phyloP scores from a whole-genome alignment of 2,888 invertebrate genomes.

The Leuctra nigra region DNA sequence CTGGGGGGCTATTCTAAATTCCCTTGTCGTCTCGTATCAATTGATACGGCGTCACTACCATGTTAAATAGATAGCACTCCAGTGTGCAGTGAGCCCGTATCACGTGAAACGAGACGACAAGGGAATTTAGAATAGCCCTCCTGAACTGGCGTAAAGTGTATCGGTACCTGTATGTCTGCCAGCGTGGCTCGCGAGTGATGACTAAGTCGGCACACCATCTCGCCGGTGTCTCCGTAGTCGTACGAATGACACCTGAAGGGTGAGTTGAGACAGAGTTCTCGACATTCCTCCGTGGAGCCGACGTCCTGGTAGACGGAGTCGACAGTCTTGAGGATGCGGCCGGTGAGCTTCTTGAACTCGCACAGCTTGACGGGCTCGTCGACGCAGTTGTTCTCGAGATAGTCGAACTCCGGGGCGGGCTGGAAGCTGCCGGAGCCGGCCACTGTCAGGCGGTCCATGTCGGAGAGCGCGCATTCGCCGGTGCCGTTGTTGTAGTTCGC shows the following conservation, averaged over 20 bases:
- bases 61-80: too few species aligned
- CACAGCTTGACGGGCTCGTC: constrained; percentile 91
- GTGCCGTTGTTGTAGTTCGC: constrained; percentile 83
- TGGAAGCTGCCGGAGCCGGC: constrained; percentile 75
- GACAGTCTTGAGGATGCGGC: constrained; percentile 86
- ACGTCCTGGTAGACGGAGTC: constrained; percentile 90
- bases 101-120: too few species aligned
- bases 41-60: too few species aligned
- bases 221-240: constrained; percentile 89
- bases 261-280: constrained; percentile 72
- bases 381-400: constrained; percentile 88
- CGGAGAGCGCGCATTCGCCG: constrained; percentile 79
- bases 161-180: constrained; percentile 80
- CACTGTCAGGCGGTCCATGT: constrained; percentile 86
- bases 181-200: constrained; percentile 87
- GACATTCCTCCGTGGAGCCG: constrained; percentile 77
- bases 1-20: too few species aligned
- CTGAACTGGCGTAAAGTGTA: too few species aligned
- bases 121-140: too few species aligned
- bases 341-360: constrained; percentile 84
- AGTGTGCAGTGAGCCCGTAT: too few species aligned
- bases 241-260: constrained; percentile 90
- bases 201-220: constrained; percentile 86
- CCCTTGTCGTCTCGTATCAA: too few species aligned
- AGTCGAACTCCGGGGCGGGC: constrained; percentile 58